Evolutionary conservation across 2,797 vertebrate genomes (phyloP).

Genomic region (Australoheros facetus): DNA sequence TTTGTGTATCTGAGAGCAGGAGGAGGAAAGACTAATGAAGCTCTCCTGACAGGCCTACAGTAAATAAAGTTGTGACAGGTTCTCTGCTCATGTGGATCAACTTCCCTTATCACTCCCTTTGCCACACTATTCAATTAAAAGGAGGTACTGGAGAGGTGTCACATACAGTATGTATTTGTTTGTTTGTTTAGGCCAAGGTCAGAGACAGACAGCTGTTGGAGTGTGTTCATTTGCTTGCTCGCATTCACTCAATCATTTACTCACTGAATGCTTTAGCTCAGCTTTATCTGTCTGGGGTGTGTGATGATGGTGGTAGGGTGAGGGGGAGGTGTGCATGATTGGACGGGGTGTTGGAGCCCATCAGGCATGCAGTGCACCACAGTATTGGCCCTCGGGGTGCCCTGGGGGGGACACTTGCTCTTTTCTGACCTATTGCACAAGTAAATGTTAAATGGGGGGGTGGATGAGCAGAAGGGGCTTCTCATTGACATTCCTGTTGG

Average conservation of each 20-base stretch:
- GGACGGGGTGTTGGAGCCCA: slow-evolving; percentile 29
- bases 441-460: slow-evolving; percentile 79
- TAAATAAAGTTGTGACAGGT: slow-evolving; percentile 61
- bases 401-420: slow-evolving; percentile 80
- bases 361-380: slow-evolving; percentile 70
- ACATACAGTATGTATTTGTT: slow-evolving; percentile 12
- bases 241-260: slow-evolving; percentile 28
- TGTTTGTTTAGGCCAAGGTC: slow-evolving; percentile 58
- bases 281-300: not conserved
- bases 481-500: slow-evolving; percentile 78
- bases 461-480: slow-evolving; percentile 64
- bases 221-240: slow-evolving; percentile 30
- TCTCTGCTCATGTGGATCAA: slow-evolving; percentile 19
- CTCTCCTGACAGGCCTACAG: slow-evolving; percentile 42
- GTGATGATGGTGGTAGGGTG: not conserved
- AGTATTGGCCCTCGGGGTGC: slow-evolving; percentile 59
- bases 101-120: slow-evolving; percentile 31
- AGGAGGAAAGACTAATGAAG: slow-evolving; percentile 18
- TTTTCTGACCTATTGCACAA: slow-evolving; percentile 82
- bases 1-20: slow-evolving; percentile 30
- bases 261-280: slow-evolving; percentile 3
- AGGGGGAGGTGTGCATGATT: not conserved
- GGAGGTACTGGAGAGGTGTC: slow-evolving; percentile 7
- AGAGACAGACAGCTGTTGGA: slow-evolving; percentile 32
- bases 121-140: slow-evolving; percentile 56